phyloP scores from a whole-genome alignment of 2,113 vertebrate genomes.

The Tor tambroides region DNA sequence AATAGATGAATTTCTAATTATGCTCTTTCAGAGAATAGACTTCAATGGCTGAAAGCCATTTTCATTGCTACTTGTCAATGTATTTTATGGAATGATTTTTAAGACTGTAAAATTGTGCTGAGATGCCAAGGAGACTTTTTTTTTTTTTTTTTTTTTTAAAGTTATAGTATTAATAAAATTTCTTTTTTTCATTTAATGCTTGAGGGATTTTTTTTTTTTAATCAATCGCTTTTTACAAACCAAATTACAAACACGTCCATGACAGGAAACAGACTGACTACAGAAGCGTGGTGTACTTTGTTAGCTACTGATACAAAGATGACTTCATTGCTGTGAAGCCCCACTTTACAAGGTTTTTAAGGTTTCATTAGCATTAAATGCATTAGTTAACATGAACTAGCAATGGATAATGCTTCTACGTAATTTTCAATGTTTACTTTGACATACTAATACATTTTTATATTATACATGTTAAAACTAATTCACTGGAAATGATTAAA shows the following conservation, averaged over 20 bases:
- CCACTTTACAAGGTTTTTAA: too few species aligned
- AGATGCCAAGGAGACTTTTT: constrained; percentile 16
- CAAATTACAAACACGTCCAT: neutral
- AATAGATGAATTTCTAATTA: constrained; percentile 29
- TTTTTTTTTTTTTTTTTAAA: constrained; percentile 15
- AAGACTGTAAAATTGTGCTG: constrained; percentile 28
- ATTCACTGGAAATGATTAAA: too few species aligned
- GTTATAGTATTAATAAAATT: constrained; percentile 22
- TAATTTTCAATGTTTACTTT: too few species aligned
- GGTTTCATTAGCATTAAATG: too few species aligned
- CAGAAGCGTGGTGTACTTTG: too few species aligned
- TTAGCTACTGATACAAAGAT: too few species aligned
- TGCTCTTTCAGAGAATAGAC: constrained; percentile 14
- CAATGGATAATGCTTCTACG: too few species aligned
- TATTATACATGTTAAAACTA: too few species aligned
- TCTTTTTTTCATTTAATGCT: neutral
- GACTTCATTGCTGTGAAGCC: neutral
- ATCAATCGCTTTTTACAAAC: neutral
- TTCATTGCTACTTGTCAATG: constrained; percentile 4
- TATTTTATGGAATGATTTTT: constrained; percentile 34
- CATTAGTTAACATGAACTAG: too few species aligned
- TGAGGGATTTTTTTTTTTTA: constrained; percentile 2
- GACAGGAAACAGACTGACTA: too few species aligned
- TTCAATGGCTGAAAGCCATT: neutral
- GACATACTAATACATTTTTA: too few species aligned